These are phyloP conservation scores for Poicephalus meyeri DNA, from an alignment of 2,113 vertebrate species.

Conservation along the genomic window DNA sequence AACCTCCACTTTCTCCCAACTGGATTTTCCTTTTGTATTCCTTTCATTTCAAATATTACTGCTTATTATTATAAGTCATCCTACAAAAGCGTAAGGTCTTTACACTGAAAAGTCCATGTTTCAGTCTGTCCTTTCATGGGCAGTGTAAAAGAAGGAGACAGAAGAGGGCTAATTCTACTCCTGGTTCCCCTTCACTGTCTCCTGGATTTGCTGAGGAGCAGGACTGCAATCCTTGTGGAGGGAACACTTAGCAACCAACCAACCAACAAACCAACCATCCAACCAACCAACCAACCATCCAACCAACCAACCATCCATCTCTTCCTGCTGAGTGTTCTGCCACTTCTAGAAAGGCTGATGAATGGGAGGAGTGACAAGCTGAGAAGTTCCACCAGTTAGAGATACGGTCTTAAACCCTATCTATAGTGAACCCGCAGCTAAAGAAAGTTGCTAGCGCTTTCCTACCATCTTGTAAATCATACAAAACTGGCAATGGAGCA, in stretches of 20 bases:
- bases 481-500: background rate
- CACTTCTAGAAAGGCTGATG: background rate
- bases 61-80: background rate
- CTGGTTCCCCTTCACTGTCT: background rate
- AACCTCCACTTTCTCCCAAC: background rate
- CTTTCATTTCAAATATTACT: background rate
- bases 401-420: background rate
- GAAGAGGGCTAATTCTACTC: fast-evolving
- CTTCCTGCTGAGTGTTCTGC: background rate
- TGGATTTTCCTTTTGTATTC: background rate
- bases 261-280: background rate
- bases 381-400: background rate
- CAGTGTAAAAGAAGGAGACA: background rate
- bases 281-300: background rate
- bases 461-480: fast-evolving
- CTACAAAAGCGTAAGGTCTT: background rate
- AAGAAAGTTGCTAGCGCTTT: background rate
- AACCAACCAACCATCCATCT: background rate
- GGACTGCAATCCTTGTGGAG: background rate
- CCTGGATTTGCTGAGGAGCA: background rate
- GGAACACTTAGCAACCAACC: background rate
- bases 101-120: background rate
- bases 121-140: background rate
- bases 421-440: background rate
- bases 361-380: fast-evolving